Evolutionary conservation across 2,888 invertebrate genomes (phyloP).

Genomic region (Catocala fraxini): DNA sequence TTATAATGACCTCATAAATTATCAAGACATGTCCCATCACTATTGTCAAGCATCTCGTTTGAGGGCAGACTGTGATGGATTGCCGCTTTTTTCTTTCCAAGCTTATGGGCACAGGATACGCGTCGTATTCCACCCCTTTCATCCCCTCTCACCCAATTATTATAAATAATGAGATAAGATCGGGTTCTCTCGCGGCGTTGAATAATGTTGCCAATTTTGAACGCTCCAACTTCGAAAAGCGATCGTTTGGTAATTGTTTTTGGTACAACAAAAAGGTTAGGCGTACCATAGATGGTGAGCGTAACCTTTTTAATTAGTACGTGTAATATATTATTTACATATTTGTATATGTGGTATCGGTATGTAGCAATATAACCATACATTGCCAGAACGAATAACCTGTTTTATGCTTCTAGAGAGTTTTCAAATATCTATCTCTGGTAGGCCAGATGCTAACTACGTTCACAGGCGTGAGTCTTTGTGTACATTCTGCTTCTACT

Average conservation of each 20-base stretch:
- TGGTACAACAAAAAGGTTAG: constrained; percentile 10
- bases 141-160: constrained; percentile 74
- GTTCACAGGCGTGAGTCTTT: too few relatives aligned
- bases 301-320: too few relatives aligned
- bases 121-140: constrained; percentile 58
- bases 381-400: too few relatives aligned
- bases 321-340: too few relatives aligned
- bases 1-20: background rate
- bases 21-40: constrained; percentile 20
- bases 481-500: too few relatives aligned
- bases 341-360: too few relatives aligned
- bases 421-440: too few relatives aligned
- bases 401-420: too few relatives aligned
- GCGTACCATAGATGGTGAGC: too few relatives aligned
- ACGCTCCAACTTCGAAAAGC: constrained; percentile 25
- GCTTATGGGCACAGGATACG: constrained; percentile 46
- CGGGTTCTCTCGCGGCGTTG: constrained; percentile 62
- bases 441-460: too few relatives aligned
- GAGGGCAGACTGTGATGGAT: constrained; percentile 55
- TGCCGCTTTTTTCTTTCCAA: constrained; percentile 37
- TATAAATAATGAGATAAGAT: constrained; percentile 77
- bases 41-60: constrained; percentile 29
- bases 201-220: constrained; percentile 56
- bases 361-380: too few relatives aligned
- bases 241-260: constrained; percentile 25